Base-by-base conservation (phyloP, 1,140 invertebrate genomes). In the Lasaia peninsularis region DNA sequence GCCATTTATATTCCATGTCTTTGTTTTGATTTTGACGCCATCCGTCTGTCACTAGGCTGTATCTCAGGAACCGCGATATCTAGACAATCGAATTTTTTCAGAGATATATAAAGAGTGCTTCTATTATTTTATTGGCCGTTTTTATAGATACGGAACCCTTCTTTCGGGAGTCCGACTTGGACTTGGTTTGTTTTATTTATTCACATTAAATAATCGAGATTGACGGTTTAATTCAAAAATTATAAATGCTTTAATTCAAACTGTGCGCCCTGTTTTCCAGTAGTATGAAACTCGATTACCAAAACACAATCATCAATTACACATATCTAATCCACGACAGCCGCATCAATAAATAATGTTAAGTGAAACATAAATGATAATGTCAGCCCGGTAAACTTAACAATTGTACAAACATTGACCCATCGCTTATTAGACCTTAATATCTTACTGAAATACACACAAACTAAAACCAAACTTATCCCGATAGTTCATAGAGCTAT, bases 331-430 rank as follows among this genome's bases (percentile, higher is more conserved):
- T 80, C 81, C 68, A 55, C 60, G 63, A 64, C 67, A 62, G 71
- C 64, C 67, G 63, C 75, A 73, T 73, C 78, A 83, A 86, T 86
- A 86, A 84, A 86, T 84, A 78, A 86, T 73, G 62, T 63, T 83
- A 86, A 86, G 75, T 86, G 80, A 86, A 85, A 85, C 75, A 83
- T 79, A 80, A 80, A 79, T 73, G 81, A 86, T 83, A 84, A 80
- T 81, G 81, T 86, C 83, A 83, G 75, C 76, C 68, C 73, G 74
- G 72, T 69, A 86, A 84, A 78, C 75, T 76, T 77, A 78, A 73
- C 78, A 80, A 71, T 80, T 79, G 73, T 75, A 77, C 77, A 85
- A 80, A 83, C 78, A 84, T 63, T 77, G 73, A 80, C 72, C 73
- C 69, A 69, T 69, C 66, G 71, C 65, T 74, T 78, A 78, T 80